Conservation (phyloP, 2,888 invertebrate genomes). For the Nemotelus nigrinus region DNA sequence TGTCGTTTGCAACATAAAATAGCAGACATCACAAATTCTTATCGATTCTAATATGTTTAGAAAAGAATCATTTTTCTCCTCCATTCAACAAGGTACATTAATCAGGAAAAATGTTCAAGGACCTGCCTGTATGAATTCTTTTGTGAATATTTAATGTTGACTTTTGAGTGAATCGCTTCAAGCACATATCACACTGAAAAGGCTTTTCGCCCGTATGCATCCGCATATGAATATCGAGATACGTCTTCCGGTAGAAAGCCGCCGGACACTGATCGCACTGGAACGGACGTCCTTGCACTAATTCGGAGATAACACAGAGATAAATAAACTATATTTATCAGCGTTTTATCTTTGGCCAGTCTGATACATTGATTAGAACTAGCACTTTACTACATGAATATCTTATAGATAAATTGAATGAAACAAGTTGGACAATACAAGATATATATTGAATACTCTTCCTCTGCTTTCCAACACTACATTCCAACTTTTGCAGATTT, state of each 20-base stretch:
- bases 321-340: not conserved
- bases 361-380: not conserved
- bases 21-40: slow-evolving; percentile 6
- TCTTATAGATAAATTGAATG: slow-evolving; percentile 40
- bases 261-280: slow-evolving; percentile 70
- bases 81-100: no score
- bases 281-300: slow-evolving; percentile 54
- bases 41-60: slow-evolving; percentile 53
- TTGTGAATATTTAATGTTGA: slow-evolving; percentile 84
- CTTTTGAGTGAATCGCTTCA: slow-evolving; percentile 83
- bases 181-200: slow-evolving; percentile 59
- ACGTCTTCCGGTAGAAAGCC: slow-evolving; percentile 69
- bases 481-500: no score
- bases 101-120: slow-evolving; percentile 51
- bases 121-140: slow-evolving; percentile 76
- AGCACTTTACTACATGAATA: not conserved
- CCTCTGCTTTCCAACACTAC: slow-evolving; percentile 42
- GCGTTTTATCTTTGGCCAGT: not conserved
- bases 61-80: slow-evolving; percentile 22
- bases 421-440: slow-evolving; percentile 46
- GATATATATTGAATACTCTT: slow-evolving; percentile 49
- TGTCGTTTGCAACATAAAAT: not conserved
- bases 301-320: slow-evolving; percentile 13
- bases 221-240: slow-evolving; percentile 69
- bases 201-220: slow-evolving; percentile 57